Base-by-base conservation (phyloP, 1,140 invertebrate genomes). In the Drosophila paulistorum region DNA sequence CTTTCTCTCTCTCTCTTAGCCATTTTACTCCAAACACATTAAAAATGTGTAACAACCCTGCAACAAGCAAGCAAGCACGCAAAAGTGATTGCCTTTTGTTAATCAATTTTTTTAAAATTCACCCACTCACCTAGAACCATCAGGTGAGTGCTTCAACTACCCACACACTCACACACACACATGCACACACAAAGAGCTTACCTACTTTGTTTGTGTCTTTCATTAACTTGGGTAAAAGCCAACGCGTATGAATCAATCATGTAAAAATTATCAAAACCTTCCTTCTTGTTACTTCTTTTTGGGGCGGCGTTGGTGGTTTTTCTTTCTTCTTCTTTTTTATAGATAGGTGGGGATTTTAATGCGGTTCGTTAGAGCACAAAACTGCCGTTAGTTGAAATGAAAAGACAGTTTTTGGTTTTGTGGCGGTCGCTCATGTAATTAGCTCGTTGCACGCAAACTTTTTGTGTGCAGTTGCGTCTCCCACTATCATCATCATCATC, bases 231-330 rank as follows among this genome's bases (percentile, higher is more conserved):
- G 59, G 70, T 71, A 71, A 78, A 66, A 80, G 66, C 76, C 51
- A 71, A 51, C 74, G 61, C 71, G 63, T 62, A 82, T 72, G 73
- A 77, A 87, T 87, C 83, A 86, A 86, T 87, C 83, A 87, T 87
- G 79, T 77, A 82, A 80, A 79, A 76, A 73, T 60, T 73, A 82
- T 74, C 79, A 71, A 71, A 64, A 65, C 66, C 48, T 48, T 23
- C 68, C 45, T 51, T 51, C 45, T 20, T 30, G 33, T 39, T 54
- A 59, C 48, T 58, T 37, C 14, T 3, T 14, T 20, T 6, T 39
- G 67, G 48, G 5, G 55, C 55, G 48, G 41, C 20, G 23, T 23
- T n/a, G 54, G 61, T 59, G 64, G 58, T 26, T 26, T 26, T 26
- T 17, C 17, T 17, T 17, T 17, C 17, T 59, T 9, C n/a, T n/a